phyloP scores from a whole-genome alignment of 2,888 invertebrate genomes.

The Andrena dorsata region DNA sequence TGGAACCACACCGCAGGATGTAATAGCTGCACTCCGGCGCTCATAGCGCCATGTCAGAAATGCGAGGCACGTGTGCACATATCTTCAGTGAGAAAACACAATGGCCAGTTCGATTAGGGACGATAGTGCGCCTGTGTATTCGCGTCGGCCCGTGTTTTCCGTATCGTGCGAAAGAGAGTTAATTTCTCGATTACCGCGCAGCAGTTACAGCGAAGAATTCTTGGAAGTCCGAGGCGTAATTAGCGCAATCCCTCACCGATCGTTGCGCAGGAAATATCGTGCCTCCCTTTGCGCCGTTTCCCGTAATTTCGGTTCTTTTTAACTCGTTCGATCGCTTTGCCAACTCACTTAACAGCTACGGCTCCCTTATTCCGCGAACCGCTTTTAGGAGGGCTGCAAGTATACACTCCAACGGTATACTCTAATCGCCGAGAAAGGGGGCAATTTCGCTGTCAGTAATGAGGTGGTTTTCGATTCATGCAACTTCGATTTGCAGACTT shows the following conservation, averaged over 20 bases:
- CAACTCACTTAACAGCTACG: neutral
- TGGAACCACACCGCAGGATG: neutral
- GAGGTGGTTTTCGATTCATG: neutral
- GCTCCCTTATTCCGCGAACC: slow-evolving; percentile 13
- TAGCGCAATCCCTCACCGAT: slow-evolving; percentile 46
- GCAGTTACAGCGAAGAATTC: slow-evolving; percentile 55
- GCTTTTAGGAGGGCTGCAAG: neutral
- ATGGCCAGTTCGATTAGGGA: slow-evolving; percentile 33
- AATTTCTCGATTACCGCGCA: slow-evolving; percentile 39
- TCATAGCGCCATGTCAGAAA: slow-evolving; percentile 7
- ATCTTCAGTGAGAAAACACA: slow-evolving; percentile 9
- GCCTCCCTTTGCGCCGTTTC: slow-evolving; percentile 12
- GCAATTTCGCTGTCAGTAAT: slow-evolving; percentile 2
- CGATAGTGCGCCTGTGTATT: slow-evolving; percentile 21
- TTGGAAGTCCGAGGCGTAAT: slow-evolving; percentile 54
- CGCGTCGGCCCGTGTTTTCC: neutral
- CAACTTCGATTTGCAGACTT: slow-evolving; percentile 1
- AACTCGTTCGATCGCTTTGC: slow-evolving; percentile 33
- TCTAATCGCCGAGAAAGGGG: neutral
- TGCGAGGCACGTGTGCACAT: slow-evolving; percentile 18
- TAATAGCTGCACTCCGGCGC: slow-evolving; percentile 5
- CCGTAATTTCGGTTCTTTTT: slow-evolving; percentile 38
- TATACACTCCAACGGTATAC: neutral
- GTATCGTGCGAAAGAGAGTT: slow-evolving; percentile 20
- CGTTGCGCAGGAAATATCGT: slow-evolving; percentile 56